Base-by-base conservation (phyloP, 2,113 vertebrate species). In the Engraulis encrasicolus region DNA sequence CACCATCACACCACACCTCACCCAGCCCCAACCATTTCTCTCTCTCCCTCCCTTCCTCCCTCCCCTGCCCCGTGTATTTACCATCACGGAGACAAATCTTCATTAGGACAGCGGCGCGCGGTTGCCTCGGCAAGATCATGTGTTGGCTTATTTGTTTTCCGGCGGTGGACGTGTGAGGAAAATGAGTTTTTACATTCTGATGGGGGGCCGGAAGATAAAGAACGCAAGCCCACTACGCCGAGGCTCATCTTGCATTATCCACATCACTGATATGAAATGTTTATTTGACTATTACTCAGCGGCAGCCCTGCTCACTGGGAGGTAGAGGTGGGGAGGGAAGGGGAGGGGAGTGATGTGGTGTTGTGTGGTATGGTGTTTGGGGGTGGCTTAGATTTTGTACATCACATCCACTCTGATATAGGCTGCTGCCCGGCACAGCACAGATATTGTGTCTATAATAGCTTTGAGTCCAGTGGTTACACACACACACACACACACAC, bases 201-300 rank as follows among this genome's bases (percentile, higher is more conserved):
- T 89, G 84, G 79, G 49, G 79, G 49, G 50, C 12, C 84, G 85
- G 86, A 90, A 87, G 89, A 92, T 87, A 88, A 90, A 92, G 88
- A 91, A 89, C 78, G 84, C 86, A 85, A 88, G n/a, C n/a, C n/a
- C 85, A 27, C 66, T 27, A 48, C 38, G n/a, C 66, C 74, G 88
- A 78, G 88, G 58, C 89, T 88, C 78, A 50, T 92, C 90, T 92
- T 88, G 93, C 90, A 89, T 88, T 87, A 87, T 88, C 85, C 89
- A 88, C 86, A 61, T 82, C 84, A 79, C 88, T 85, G 85, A 88
- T 81, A 85, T 93, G 88, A 91, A 90, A 91, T 92, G 93, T 92
- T 93, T 87, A 93, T 93, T 90, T 91, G 88, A 90, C 92, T 89
- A 89, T 92, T 91, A 89, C 90, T 91, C 86, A 84, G 84, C 77